Base-by-base conservation (phyloP, 1,140 invertebrate genomes). In the Charaxes varanes region DNA sequence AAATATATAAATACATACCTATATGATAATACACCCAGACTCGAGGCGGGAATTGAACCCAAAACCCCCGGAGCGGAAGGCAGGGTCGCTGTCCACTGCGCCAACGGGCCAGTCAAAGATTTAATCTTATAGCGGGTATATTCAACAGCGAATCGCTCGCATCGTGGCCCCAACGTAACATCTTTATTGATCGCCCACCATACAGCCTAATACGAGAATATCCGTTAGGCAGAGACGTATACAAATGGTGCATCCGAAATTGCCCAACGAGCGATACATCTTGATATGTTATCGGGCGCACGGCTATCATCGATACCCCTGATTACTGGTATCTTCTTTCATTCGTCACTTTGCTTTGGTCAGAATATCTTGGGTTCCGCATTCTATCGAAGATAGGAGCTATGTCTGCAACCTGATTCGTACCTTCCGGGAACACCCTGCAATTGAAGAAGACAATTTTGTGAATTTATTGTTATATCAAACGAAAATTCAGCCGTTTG, bases 301-400 rank as follows among this genome's bases (percentile, higher is more conserved):
- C 16, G 27, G 30, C 32, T 60, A 57, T 62, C 59, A 50, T 51
- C 56, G 43, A 56, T 51, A 49, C 23, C 17, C 33, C 14, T 44
- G 51, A 55, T 63, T 52, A 54, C 31, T 48, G 52, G 40, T 62
- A 52, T 62, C 50, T 59, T 13, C 24, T 28, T 24, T 59, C 51
- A 33, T 62, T 37, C 43, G 38, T 64, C 53, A 62, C 40, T 57
- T 51, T 51, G 43, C 33, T 19, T 31, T 32, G n/a, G n/a, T n/a
- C n/a, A n/a, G n/a, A n/a, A n/a, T n/a, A n/a, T n/a, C n/a, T n/a
- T n/a, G n/a, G n/a, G n/a, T n/a, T n/a, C n/a, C n/a, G 84, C 63
- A 98, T 90, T 27, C 97, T 85, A 77, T 99, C 97, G 79, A 98
- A 97, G 22, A 93, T 84, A 0, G 97, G 97, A 63, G 94, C 94